phyloP scores from a whole-genome alignment of 2,113 vertebrate species.

The Neodontobutis hainanensis region DNA sequence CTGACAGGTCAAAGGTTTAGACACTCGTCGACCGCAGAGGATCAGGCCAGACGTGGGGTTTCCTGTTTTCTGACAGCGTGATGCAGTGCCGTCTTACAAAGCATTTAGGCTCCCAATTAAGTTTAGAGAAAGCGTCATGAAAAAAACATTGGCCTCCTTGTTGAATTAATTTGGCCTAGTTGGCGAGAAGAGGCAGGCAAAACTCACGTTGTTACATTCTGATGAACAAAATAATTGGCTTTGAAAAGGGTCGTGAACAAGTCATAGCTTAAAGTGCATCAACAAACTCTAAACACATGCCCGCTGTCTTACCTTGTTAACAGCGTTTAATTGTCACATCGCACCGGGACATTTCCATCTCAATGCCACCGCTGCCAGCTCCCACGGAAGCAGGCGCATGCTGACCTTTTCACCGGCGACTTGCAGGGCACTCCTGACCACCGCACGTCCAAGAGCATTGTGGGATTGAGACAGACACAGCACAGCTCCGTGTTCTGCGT shows the following conservation, averaged over 20 bases:
- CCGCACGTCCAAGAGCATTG: slow-evolving; percentile 24
- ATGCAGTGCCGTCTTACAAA: too few relatives aligned
- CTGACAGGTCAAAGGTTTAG: slow-evolving; percentile 45
- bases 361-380: slow-evolving; percentile 18
- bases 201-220: slow-evolving; percentile 50
- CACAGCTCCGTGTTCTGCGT: slow-evolving; percentile 12
- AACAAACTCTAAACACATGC: slow-evolving; percentile 29
- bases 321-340: slow-evolving; percentile 67
- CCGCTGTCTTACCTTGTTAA: slow-evolving; percentile 60
- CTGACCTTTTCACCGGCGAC: slow-evolving; percentile 60
- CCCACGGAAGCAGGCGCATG: slow-evolving; percentile 25
- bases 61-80: slow-evolving; percentile 30
- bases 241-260: slow-evolving; percentile 41
- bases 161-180: slow-evolving; percentile 62
- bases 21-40: slow-evolving; percentile 18
- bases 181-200: slow-evolving; percentile 30
- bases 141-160: slow-evolving; percentile 39
- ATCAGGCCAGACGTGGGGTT: slow-evolving; percentile 7
- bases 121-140: slow-evolving; percentile 39
- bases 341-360: slow-evolving; percentile 51
- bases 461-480: slow-evolving; percentile 27
- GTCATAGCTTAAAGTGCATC: slow-evolving; percentile 13
- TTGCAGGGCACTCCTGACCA: slow-evolving; percentile 27
- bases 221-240: slow-evolving; percentile 75
- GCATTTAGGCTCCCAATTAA: slow-evolving; percentile 51